Conservation (phyloP, 2,888 invertebrate genomes). For the Tipula confusa region DNA sequence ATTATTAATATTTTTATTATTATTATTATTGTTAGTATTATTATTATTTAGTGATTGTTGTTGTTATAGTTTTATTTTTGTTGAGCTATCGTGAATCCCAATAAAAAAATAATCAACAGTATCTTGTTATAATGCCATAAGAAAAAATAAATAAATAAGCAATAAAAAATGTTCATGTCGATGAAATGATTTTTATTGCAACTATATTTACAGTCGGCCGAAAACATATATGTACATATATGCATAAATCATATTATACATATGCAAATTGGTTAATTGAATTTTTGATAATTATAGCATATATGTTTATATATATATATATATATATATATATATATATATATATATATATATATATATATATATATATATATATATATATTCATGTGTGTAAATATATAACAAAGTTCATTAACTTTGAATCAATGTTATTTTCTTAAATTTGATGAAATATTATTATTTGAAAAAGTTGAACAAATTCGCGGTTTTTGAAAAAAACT, state of each 20-base stretch:
- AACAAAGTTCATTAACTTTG: background rate
- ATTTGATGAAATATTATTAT: background rate
- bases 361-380: no score
- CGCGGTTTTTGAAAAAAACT: background rate
- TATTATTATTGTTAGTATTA: background rate
- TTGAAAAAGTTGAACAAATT: background rate
- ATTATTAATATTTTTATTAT: constrained; percentile 20
- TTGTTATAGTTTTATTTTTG: background rate
- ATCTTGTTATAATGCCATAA: constrained; percentile 10
- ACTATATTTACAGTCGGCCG: background rate
- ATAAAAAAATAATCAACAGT: constrained; percentile 21
- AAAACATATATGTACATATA: background rate
- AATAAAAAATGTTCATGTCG: constrained; percentile 12
- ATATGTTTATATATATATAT: no score
- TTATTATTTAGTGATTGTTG: background rate
- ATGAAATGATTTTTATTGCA: constrained; percentile 20
- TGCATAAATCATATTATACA: background rate
- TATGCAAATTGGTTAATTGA: background rate
- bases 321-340: no score
- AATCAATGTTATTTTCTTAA: background rate
- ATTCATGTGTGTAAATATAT: no score
- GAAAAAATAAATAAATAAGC: background rate
- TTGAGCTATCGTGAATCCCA: background rate
- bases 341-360: no score
- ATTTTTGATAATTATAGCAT: background rate